These are phyloP conservation scores for Synanthedon andrenaeformis DNA, from an alignment of 2,888 invertebrate genomes.

Conservation along the genomic window DNA sequence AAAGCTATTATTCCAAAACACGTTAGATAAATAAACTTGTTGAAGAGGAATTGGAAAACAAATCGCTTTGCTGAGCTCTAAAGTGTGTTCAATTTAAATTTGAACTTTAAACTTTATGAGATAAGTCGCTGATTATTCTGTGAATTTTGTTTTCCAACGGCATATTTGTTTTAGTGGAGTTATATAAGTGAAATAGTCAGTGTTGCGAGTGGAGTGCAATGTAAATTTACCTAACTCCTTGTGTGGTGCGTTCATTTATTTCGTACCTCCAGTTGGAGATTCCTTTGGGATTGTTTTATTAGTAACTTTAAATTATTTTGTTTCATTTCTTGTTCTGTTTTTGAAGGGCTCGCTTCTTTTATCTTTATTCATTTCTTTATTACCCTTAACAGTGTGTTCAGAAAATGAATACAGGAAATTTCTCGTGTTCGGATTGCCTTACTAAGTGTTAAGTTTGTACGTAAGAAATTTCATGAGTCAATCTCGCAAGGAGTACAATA, in stretches of 20 bases:
- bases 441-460: too few relatives aligned
- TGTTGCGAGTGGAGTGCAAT: conserved; percentile 58
- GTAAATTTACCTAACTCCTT: conserved; percentile 61
- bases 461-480: conserved; percentile 8
- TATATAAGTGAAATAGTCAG: conserved; percentile 53
- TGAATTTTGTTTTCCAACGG: conserved; percentile 7
- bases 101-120: conserved; percentile 10
- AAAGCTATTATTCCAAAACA: conserved; percentile 45
- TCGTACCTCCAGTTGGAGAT: conserved; percentile 31
- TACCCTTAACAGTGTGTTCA: too few relatives aligned
- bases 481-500: conserved; percentile 8
- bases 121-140: conserved; percentile 9
- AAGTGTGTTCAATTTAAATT: conserved; percentile 5
- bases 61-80: conserved; percentile 11
- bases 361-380: too few relatives aligned
- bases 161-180: conserved; percentile 15
- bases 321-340: background rate
- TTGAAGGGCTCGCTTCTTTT: too few relatives aligned
- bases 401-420: too few relatives aligned
- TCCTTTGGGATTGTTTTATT: conserved; percentile 47
- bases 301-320: conserved; percentile 4
- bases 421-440: too few relatives aligned
- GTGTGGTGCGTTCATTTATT: conserved; percentile 50
- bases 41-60: conserved; percentile 31
- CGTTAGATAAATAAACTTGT: conserved; percentile 26